Percentiles rank a stretch among this genome's conserved stretches.
Conservation (phyloP, 2,888 invertebrate species). For the Amphipoea lucens region DNA sequence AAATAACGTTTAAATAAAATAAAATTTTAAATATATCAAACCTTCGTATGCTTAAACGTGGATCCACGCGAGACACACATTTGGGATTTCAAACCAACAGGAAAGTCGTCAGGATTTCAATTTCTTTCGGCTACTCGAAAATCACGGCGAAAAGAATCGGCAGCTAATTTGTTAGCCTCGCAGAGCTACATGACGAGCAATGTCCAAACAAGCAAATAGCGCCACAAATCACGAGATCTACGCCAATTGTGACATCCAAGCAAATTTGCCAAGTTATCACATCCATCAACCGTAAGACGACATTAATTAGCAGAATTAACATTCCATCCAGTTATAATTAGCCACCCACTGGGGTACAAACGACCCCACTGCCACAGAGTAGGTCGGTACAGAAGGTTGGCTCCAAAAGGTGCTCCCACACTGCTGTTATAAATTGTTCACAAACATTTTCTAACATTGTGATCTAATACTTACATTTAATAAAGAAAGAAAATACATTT, state of each 20-base stretch:
- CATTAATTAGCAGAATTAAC: conserved; percentile 73
- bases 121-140: not conserved
- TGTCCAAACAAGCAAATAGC: conserved; percentile 48
- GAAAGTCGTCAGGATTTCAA: not conserved
- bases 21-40: too few relatives aligned
- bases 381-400: conserved; percentile 8
- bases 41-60: too few relatives aligned
- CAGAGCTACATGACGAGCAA: not conserved
- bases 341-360: conserved; percentile 38
- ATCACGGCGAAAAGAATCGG: too few relatives aligned
- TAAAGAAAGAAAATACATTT: too few relatives aligned
- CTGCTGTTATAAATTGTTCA: too few relatives aligned
- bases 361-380: conserved; percentile 20
- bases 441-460: too few relatives aligned
- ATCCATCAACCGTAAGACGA: conserved; percentile 69
- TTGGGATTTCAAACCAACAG: not conserved
- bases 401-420: not conserved
- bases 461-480: too few relatives aligned
- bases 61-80: not conserved
- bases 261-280: conserved; percentile 65
- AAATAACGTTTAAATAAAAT: too few relatives aligned
- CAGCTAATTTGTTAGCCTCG: not conserved
- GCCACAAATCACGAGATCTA: conserved; percentile 53
- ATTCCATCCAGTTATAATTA: conserved; percentile 71
- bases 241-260: conserved; percentile 48